Conservation (phyloP, 1,140 invertebrate genomes). For the Antheraea pernyi region DNA sequence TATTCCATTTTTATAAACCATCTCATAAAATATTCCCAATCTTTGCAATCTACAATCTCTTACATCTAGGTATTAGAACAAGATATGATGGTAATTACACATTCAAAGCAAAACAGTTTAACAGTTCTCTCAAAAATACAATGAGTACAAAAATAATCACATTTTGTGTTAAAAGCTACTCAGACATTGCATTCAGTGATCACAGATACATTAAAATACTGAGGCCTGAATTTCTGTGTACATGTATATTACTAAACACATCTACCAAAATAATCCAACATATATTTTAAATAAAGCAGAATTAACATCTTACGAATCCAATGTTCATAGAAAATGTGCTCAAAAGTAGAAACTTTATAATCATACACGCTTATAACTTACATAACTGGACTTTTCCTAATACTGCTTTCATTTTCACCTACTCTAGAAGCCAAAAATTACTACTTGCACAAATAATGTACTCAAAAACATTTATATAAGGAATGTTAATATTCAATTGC, state of each 20-base stretch:
- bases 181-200: conserved; percentile 26
- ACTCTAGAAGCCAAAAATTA: conserved; percentile 14
- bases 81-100: conserved; percentile 26
- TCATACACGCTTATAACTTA: conserved; percentile 6
- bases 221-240: conserved; percentile 14
- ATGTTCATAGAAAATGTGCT: conserved; percentile 5
- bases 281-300: conserved; percentile 9
- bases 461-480: conserved; percentile 47
- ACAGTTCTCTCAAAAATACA: conserved; percentile 10
- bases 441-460: conserved; percentile 30
- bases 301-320: not conserved
- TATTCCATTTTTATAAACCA: conserved; percentile 44
- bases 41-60: conserved; percentile 27
- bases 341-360: not conserved
- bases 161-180: conserved; percentile 20
- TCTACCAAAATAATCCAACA: not conserved
- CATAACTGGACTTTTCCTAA: conserved; percentile 12
- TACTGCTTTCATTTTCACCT: conserved; percentile 9
- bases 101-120: conserved; percentile 6
- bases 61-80: conserved; percentile 21
- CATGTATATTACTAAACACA: not conserved
- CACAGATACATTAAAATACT: conserved; percentile 23
- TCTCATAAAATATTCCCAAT: conserved; percentile 58
- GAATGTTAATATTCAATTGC: conserved; percentile 74
- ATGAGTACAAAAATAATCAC: conserved; percentile 28